Base-by-base conservation (phyloP, 1,140 invertebrate genomes). In the Doryteuthis pealeii region DNA sequence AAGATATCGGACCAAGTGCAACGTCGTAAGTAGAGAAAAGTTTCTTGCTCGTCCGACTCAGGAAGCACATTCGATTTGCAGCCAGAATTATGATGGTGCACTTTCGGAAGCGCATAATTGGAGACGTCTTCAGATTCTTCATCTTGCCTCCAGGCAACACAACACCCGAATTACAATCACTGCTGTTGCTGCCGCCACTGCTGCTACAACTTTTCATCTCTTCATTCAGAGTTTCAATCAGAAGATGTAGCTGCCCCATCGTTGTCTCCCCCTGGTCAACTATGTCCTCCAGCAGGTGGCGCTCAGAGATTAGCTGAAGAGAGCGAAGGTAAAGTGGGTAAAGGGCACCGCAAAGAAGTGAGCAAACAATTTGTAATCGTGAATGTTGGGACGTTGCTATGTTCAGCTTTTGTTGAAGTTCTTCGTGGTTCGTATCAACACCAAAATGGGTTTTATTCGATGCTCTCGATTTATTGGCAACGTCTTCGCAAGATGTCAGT, bases 11-110 rank as follows among this genome's bases (percentile, higher is more conserved):
- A 69, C 80, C 81, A 49, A 79, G 76, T 6, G 76, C 62, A 1
- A 80, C 78, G 75, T 84, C 80, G 76, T 84, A 82, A 15, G 85
- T 80, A 3, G 81, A 79, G 80, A 87, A 86, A 72, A 83, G 81
- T 22, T 77, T 78, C 12, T 72, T 74, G 66, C 77, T 80, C 10
- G 33, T 72, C 12, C 74, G 71, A 35, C 80, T 76, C 10, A 85
- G 69, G 40, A 78, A 79, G 10, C 70, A 70, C 12, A 86, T 73
- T 35, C 85, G 75, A 72, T 87, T 85, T 30, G 86, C 83, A 12
- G 85, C 86, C 15, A 87, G 43, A 15, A 87, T 83, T 66, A 83
- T 78, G 8, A 87, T 79, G 30, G 78, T 85, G 30, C 79, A 83
- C 4, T 76, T 76, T n/a, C 86, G 75, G 71, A 87, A 87, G 18